These are phyloP conservation scores for Neomonachus schauinslandi DNA, from an alignment of 2,113 vertebrate species.

Conservation along the genomic window DNA sequence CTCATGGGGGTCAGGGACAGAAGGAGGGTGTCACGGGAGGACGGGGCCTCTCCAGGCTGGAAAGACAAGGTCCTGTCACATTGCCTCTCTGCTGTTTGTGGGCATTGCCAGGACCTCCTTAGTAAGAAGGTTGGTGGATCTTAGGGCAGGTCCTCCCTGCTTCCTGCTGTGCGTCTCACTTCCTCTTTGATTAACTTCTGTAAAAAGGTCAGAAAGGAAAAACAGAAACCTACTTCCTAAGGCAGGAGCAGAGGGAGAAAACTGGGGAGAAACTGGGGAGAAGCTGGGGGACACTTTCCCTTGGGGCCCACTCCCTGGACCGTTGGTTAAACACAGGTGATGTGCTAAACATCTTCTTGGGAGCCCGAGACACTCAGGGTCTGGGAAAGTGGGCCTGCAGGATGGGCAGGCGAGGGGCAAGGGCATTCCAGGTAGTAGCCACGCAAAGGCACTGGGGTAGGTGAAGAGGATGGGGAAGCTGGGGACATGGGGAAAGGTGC, in stretches of 20 bases:
- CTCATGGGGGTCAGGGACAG: not conserved
- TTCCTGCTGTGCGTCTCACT: not conserved
- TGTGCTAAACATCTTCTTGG: not conserved
- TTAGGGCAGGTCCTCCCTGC: not conserved
- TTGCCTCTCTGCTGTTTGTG: not conserved
- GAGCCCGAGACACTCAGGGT: not conserved
- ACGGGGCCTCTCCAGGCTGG: not conserved
- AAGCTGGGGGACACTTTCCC: not conserved
- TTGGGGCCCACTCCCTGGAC: not conserved
- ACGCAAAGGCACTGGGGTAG: not conserved
- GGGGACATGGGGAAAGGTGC: not conserved
- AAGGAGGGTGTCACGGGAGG: not conserved
- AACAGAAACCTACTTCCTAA: not conserved
- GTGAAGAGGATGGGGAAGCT: not conserved
- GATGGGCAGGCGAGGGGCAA: rapidly evolving
- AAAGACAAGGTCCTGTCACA: not conserved
- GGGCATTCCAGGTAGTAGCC: not conserved
- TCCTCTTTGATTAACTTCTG: not conserved
- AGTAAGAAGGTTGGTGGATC: not conserved
- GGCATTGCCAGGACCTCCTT: not conserved
- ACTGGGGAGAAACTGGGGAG: not conserved
- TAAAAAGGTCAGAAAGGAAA: not conserved
- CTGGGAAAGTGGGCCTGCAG: not conserved
- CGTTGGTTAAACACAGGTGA: not conserved
- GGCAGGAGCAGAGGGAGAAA: not conserved